phyloP scores from a whole-genome alignment of 1,140 invertebrate genomes.

The Monochamus saltuarius region DNA sequence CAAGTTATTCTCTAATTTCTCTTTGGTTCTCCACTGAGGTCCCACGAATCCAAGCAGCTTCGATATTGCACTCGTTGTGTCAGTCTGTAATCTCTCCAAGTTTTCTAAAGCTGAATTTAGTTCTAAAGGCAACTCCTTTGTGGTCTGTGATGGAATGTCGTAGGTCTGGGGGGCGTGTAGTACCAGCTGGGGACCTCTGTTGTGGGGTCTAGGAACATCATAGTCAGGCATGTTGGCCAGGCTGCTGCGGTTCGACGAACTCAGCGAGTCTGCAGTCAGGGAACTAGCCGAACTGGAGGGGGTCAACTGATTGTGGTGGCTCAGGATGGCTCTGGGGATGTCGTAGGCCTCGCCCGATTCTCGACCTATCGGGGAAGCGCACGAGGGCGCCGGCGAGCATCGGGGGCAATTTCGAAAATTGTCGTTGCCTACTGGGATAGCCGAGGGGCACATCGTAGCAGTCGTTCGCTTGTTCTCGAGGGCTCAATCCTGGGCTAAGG shows the following conservation, averaged over 20 bases:
- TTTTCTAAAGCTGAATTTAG: conserved; percentile 83
- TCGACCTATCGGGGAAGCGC: conserved; percentile 43
- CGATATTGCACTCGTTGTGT: conserved; percentile 63
- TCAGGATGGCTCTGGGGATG: conserved; percentile 54
- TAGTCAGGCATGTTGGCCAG: conserved; percentile 64
- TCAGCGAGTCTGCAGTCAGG: conserved; percentile 54
- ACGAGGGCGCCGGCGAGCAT: conserved; percentile 48
- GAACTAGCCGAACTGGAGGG: conserved; percentile 63
- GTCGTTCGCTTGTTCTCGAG: conserved; percentile 49
- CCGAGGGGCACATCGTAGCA: conserved; percentile 66
- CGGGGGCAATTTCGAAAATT: conserved; percentile 44
- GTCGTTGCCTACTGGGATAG: conserved; percentile 59
- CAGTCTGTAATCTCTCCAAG: conserved; percentile 75
- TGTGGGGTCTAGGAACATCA: conserved; percentile 63
- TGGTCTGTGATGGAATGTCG: conserved; percentile 61
- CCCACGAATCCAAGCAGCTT: conserved; percentile 76
- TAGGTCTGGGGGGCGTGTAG: conserved; percentile 53
- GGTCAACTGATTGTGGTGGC: conserved; percentile 55
- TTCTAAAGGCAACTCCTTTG: conserved; percentile 76
- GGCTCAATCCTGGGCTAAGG: conserved; percentile 36
- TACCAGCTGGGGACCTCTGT: conserved; percentile 50
- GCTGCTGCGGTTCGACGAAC: conserved; percentile 52
- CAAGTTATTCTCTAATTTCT: conserved; percentile 65
- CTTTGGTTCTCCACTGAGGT: conserved; percentile 75
- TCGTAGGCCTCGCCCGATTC: conserved; percentile 58